Percentiles rank a stretch among this genome's conserved stretches.
phyloP scores from a whole-genome alignment of 2,888 invertebrate species.

The Ormyrus rosae region DNA sequence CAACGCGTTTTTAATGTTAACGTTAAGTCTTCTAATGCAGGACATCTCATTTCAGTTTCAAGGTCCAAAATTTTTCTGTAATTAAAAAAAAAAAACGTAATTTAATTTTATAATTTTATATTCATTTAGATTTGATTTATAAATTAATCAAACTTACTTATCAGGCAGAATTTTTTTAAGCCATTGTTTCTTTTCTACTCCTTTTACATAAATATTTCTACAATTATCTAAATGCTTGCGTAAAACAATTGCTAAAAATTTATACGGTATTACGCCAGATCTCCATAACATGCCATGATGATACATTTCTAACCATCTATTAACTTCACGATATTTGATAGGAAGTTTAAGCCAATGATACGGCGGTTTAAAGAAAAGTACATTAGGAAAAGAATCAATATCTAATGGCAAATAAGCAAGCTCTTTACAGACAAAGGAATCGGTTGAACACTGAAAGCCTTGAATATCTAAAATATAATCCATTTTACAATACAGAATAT shows the following conservation, averaged over 20 bases:
- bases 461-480: slow-evolving; percentile 13
- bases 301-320: slow-evolving; percentile 9
- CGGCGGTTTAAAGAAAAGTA: slow-evolving; percentile 1
- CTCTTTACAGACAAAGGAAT: slow-evolving; percentile 4
- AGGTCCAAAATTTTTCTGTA: slow-evolving; percentile 8
- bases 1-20: no score
- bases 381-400: background rate
- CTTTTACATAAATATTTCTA: slow-evolving; percentile 8
- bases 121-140: no score
- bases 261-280: slow-evolving; percentile 2
- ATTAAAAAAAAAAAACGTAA: no score
- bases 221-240: background rate
- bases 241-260: background rate
- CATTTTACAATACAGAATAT: no score
- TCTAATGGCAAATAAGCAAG: slow-evolving; percentile 6
- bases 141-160: no score
- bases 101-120: no score
- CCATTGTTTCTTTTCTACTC: slow-evolving; percentile 7
- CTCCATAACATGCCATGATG: slow-evolving; percentile 7
- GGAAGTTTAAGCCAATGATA: slow-evolving; percentile 4
- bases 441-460: slow-evolving; percentile 5
- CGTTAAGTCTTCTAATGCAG: no score
- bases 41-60: slow-evolving; percentile 9
- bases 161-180: background rate
- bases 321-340: background rate